Percentiles rank a stretch among this genome's conserved stretches.
phyloP scores from a whole-genome alignment of 2,888 invertebrate genomes.

The Chrysotoxum bicinctum region DNA sequence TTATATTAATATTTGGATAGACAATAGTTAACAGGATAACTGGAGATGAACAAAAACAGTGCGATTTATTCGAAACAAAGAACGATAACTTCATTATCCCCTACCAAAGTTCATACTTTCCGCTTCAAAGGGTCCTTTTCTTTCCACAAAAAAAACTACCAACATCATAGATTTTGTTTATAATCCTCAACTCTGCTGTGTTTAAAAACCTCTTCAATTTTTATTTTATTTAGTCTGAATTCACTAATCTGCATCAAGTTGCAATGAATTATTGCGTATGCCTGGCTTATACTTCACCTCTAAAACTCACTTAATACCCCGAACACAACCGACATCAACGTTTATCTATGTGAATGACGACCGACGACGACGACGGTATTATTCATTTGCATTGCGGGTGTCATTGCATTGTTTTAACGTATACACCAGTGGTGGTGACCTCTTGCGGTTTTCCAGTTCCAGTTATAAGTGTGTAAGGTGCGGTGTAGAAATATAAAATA shows the following conservation, averaged over 20 bases:
- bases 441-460: slow-evolving; percentile 10
- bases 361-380: not conserved
- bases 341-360: not conserved
- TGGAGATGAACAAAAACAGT: not conserved
- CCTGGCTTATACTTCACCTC: not conserved
- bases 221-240: not conserved
- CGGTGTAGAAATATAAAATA: not conserved
- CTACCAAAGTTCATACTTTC: not conserved
- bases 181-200: not conserved
- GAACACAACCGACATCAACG: not conserved
- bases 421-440: slow-evolving; percentile 36
- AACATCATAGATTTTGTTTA: not conserved
- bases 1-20: too few species aligned
- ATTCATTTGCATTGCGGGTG: slow-evolving; percentile 21
- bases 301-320: slow-evolving; percentile 21
- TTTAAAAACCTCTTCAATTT: too few species aligned
- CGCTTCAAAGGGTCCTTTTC: too few species aligned
- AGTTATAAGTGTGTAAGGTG: not conserved
- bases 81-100: not conserved
- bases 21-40: too few species aligned
- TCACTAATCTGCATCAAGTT: slow-evolving; percentile 3
- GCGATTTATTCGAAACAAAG: not conserved
- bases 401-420: slow-evolving; percentile 19
- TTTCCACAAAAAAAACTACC: not conserved
- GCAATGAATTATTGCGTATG: slow-evolving; percentile 20